phyloP scores from a whole-genome alignment of 2,113 vertebrate genomes.

The Microtus ochrogaster region DNA sequence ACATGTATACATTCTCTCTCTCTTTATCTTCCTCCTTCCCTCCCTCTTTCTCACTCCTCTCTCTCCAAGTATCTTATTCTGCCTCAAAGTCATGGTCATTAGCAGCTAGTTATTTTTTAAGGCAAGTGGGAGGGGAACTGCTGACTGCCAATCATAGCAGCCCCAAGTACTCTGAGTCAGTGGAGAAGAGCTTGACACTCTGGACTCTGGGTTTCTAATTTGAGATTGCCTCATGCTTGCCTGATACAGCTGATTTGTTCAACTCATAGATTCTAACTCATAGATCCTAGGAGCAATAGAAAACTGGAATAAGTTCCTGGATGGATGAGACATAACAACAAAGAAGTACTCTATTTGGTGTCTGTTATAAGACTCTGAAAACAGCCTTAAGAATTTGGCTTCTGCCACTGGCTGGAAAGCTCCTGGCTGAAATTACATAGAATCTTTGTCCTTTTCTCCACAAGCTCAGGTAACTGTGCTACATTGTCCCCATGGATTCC shows the following conservation, averaged over 20 bases:
- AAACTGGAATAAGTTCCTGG: neutral
- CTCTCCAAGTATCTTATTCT: neutral
- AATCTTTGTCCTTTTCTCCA: constrained; percentile 2
- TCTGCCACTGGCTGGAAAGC: neutral
- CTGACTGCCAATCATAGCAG: neutral
- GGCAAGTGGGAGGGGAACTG: neutral
- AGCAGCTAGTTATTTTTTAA: neutral
- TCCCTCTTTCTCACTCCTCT: neutral
- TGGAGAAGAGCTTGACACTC: neutral
- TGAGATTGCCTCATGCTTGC: neutral
- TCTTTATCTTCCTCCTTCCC: neutral
- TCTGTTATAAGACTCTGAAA: neutral
- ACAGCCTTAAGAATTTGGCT: neutral
- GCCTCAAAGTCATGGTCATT: neutral
- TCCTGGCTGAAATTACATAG: neutral
- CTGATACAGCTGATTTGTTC: neutral
- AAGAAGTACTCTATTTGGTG: neutral
- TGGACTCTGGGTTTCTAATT: neutral
- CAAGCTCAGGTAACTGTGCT: neutral
- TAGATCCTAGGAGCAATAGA: neutral
- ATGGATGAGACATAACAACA: neutral
- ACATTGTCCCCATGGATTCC: neutral
- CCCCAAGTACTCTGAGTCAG: neutral
- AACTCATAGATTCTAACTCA: neutral
- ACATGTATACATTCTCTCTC: neutral